A percentile compares a stretch with the other conserved stretches of the same genome.
Evolutionary conservation across 2,888 invertebrate genomes (phyloP).

Genomic region (Drosophila melanocephala): DNA sequence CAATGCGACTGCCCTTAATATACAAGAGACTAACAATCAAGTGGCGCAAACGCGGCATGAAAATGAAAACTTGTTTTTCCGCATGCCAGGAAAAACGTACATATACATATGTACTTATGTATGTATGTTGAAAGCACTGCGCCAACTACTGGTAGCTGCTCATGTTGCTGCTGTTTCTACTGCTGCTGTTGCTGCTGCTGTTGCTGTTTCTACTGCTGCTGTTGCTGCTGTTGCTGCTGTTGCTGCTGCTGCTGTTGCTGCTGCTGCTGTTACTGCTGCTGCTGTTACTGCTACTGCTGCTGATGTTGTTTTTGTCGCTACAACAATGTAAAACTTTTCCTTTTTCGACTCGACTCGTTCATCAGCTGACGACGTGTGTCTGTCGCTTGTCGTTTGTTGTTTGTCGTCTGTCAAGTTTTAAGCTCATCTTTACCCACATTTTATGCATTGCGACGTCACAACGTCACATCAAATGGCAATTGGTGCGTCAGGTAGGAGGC

Average conservation of each 20-base stretch:
- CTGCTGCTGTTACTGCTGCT: background rate
- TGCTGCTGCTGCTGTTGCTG: constrained; percentile 1
- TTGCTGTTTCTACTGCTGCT: background rate
- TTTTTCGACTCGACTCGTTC: constrained; percentile 66
- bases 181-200: constrained; percentile 4
- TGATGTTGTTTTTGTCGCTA: background rate
- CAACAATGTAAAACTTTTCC: constrained; percentile 73
- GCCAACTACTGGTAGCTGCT: constrained; percentile 34
- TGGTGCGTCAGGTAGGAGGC: constrained; percentile 50
- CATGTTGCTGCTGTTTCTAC: constrained; percentile 14
- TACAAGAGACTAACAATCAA: constrained; percentile 58
- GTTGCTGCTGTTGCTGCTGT: constrained; percentile 12
- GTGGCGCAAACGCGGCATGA: constrained; percentile 56
- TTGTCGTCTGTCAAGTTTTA: constrained; percentile 46
- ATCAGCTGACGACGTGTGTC: constrained; percentile 48
- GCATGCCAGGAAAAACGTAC: constrained; percentile 76
- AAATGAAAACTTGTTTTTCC: constrained; percentile 80
- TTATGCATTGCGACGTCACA: constrained; percentile 55
- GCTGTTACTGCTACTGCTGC: background rate
- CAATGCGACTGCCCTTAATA: constrained; percentile 63
- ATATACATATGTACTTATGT: constrained; percentile 6
- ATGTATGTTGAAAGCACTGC: constrained; percentile 54
- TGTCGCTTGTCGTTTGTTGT: constrained; percentile 10
- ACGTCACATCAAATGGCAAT: constrained; percentile 57
- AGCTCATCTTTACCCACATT: constrained; percentile 84